Conservation (phyloP, 1,140 invertebrate genomes). For the Caenorhabditis briggsae region DNA sequence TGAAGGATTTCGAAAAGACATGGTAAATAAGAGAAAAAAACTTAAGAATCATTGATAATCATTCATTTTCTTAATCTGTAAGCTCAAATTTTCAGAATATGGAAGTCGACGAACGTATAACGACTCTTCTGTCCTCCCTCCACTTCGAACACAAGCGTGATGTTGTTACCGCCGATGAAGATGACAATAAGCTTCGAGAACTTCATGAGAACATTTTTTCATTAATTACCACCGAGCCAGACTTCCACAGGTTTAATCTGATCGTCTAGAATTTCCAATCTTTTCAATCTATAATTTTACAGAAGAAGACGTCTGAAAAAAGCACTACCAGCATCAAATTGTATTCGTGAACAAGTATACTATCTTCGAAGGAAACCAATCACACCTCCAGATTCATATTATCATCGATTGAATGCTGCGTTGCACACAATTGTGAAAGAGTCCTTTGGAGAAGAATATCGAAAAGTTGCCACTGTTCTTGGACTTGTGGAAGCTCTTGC, state of each 20-base stretch:
- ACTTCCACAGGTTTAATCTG: constrained; percentile 12
- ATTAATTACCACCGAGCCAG: constrained; percentile 36
- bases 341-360: constrained; percentile 48
- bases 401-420: neutral
- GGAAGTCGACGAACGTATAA: constrained; percentile 14
- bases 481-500: constrained; percentile 61
- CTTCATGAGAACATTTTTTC: constrained; percentile 36
- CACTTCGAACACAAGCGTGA: constrained; percentile 25
- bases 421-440: constrained; percentile 34
- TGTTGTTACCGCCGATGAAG: constrained; percentile 17
- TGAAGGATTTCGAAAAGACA: constrained; percentile 9
- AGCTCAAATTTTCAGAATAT: constrained; percentile 1
- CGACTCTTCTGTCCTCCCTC: neutral
- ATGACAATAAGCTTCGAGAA: constrained; percentile 33
- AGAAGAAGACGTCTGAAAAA: constrained; percentile 41
- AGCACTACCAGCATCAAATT: constrained; percentile 10
- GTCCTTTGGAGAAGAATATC: constrained; percentile 55
- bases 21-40: neutral
- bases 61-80: neutral
- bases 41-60: neutral
- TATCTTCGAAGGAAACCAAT: constrained; percentile 17
- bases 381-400: constrained; percentile 39
- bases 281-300: neutral
- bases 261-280: neutral
- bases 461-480: constrained; percentile 53